Evolutionary conservation across 2,888 invertebrate species (phyloP), one percentile per base, ranked within the genome.

Genomic region (Cheilosia impressa): DNA sequence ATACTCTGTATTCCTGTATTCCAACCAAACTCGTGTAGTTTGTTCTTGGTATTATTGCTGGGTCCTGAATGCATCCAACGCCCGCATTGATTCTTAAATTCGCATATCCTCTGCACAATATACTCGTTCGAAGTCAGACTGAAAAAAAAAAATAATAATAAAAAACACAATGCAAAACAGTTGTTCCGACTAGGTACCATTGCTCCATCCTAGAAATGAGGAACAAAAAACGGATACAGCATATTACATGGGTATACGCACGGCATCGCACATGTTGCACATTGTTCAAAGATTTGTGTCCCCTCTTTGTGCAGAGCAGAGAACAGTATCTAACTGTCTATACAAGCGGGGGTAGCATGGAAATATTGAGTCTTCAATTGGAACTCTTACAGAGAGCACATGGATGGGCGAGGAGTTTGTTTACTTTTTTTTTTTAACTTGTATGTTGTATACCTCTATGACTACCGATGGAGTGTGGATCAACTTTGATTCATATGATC

Each of bases 221-320:
- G 72, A 73, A 73, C 17, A 68, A 75, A 62, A 55, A 79, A 58
- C n/a, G 13, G 43, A 68, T 68, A 45, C 55, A 75, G 63, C 52
- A 63, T 60, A 75, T 73, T 71, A 80, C 80, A 84, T 27, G 69
- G 34, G 24, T 52, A 52, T 55, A 76, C 50, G 66, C 75, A 69
- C 65, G 65, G 71, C 80, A 71, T 84, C 53, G 75, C 69, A 84
- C 75, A 84, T 84, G 80, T 84, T 84, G 80, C 80, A 75, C 84
- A 76, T 50, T 69, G 80, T 58, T 68, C 38, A 63, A 65, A 76
- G 34, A 63, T 52, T 53, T 60, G 47, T 68, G 47, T 69, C 45
- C 79, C 58, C 65, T 62, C 9, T 45, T 27, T 45, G 34, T 52
- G 43, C 27, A 45, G 10, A 4, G 4, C 27, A 53, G n/a, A 45